These are phyloP conservation scores for Oreochromis grahami DNA, from an alignment of 2,797 vertebrate genomes.

Conservation along the genomic window DNA sequence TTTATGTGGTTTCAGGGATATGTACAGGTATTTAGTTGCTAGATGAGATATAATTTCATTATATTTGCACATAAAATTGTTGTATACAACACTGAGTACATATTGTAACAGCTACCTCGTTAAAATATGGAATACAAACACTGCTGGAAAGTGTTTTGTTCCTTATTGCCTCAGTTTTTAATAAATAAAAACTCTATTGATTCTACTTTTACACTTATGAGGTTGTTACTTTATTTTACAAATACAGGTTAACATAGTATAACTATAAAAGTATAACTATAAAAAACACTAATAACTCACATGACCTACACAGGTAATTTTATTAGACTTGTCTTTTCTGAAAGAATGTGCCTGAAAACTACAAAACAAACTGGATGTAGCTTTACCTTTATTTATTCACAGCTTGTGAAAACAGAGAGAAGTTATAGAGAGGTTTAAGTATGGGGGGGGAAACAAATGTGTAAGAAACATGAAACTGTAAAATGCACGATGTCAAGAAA, in stretches of 20 bases:
- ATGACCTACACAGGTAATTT: neutral
- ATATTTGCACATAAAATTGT: neutral
- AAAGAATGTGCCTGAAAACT: neutral
- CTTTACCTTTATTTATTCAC: neutral
- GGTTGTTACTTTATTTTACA: neutral
- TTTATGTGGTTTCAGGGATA: neutral
- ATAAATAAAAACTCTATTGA: neutral
- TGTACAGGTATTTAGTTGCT: neutral
- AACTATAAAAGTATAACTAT: neutral
- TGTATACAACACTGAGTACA: neutral
- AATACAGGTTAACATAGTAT: neutral
- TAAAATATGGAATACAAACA: neutral
- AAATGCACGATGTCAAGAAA: neutral
- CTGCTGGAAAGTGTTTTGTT: neutral
- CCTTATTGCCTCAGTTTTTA: neutral
- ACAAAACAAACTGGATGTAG: neutral
- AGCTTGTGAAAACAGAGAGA: neutral
- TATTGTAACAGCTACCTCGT: neutral
- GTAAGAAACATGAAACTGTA: neutral
- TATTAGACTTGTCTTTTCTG: neutral
- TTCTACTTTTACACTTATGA: neutral
- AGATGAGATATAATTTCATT: neutral
- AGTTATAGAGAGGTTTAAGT: neutral
- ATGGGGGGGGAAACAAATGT: neutral
- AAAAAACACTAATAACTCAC: neutral